Base-by-base conservation (phyloP, 2,888 invertebrate species). In the Eugnorisma glareosa region DNA sequence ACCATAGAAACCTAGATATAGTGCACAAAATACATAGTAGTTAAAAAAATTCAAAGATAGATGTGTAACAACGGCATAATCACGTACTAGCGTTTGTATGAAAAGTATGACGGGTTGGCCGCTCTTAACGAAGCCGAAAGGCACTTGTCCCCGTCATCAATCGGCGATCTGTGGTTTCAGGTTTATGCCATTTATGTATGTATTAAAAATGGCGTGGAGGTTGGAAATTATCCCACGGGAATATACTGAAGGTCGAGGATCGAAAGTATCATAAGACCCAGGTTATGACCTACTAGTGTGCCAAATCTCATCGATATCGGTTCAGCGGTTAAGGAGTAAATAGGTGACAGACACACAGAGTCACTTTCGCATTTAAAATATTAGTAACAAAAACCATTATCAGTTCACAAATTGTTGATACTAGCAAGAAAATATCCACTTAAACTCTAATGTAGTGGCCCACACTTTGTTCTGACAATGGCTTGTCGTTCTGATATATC, bases 401-500 rank as follows among this genome's bases (percentile, higher is more conserved):
- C 37, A 51, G 37, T 51, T 28, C 45, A 28, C 8, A 48, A 75
- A 74, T 6, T 48, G 31, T 31, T 45, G 6, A 10, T n/a, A 18
- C 21, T 40, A 75, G 51, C 37, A 72, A 37, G 18, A 57, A 28
- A 51, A 63, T 54, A 40, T 54, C 61, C 28, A n/a, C 13, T 24
- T 37, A 21, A 40, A 59, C 78, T 67, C 75, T 67, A 64, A 74
- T 82, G 75, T 87, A 68, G 76, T 84, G 82, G 89, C 85, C 84
- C 77, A 64, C 57, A 69, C 68, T 68, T 69, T 70, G 76, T 82
- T 85, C 85, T 83, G 88, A 84, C 89, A 85, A 85, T 86, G 80
- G 89, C 77, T 85, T 81, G 89, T 86, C 81, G 86, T 78, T 82
- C 90, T 90, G 90, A 90, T 90, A 89, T 90, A 89, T 89, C 90